These are phyloP conservation scores for Pogoniulus pusillus DNA, from an alignment of 2,797 vertebrate species.

Conservation along the genomic window DNA sequence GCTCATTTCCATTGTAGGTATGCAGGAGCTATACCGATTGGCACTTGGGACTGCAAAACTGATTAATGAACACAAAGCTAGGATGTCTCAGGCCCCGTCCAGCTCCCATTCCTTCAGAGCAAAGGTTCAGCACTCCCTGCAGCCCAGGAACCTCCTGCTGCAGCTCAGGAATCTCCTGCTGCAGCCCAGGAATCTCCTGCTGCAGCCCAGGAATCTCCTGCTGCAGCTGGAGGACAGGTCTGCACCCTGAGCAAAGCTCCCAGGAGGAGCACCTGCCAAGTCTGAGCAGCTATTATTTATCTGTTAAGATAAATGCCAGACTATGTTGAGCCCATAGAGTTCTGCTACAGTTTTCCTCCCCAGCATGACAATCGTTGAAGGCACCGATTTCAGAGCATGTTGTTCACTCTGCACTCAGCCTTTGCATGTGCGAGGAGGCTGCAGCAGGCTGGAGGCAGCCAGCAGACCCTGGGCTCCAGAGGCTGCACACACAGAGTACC, in stretches of 20 bases:
- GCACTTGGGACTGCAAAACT: background rate
- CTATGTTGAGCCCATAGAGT: background rate
- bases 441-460: background rate
- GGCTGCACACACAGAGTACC: background rate
- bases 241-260: background rate
- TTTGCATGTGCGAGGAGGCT: background rate
- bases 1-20: background rate
- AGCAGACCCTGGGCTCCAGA: accelerated
- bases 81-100: background rate
- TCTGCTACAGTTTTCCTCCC: background rate
- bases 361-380: accelerated
- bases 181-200: no score
- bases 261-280: background rate
- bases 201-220: background rate
- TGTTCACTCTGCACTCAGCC: background rate
- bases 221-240: background rate
- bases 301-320: background rate
- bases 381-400: background rate
- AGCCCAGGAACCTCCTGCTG: background rate
- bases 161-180: background rate
- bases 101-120: background rate
- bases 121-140: background rate
- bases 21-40: background rate
- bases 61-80: background rate
- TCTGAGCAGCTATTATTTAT: background rate